These are phyloP conservation scores for Zaprionus taronus DNA, from an alignment of 1,140 invertebrate species.

Conservation along the genomic window DNA sequence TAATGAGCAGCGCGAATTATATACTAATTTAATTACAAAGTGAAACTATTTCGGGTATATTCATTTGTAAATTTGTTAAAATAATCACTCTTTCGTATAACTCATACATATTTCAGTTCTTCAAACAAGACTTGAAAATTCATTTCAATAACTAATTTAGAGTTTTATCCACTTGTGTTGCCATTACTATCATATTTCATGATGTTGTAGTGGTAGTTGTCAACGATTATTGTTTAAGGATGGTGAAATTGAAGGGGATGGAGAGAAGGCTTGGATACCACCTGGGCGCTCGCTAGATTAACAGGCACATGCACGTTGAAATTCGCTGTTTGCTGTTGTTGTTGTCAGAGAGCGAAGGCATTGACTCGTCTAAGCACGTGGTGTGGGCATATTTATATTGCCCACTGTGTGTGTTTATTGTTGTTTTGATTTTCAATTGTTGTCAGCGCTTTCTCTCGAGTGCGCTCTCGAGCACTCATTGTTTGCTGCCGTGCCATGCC, in stretches of 20 bases:
- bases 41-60: background rate
- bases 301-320: slow-evolving; percentile 46
- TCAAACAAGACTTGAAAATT: background rate
- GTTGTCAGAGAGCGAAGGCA: slow-evolving; percentile 45
- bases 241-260: background rate
- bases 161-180: slow-evolving; percentile 7
- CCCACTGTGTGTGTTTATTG: slow-evolving; percentile 44
- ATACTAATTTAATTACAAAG: background rate
- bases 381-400: slow-evolving; percentile 57
- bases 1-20: background rate
- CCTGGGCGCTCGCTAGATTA: slow-evolving; percentile 31
- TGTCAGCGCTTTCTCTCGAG: slow-evolving; percentile 26
- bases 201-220: background rate
- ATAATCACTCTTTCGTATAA: too few species aligned
- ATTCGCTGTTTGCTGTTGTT: slow-evolving; percentile 21
- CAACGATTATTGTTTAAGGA: background rate
- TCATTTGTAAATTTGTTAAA: background rate
- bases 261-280: slow-evolving; percentile 1
- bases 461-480: slow-evolving; percentile 21
- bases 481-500: slow-evolving; percentile 14
- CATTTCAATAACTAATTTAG: background rate
- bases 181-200: slow-evolving; percentile 25
- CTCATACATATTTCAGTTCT: background rate
- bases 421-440: slow-evolving; percentile 67
- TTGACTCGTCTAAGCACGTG: slow-evolving; percentile 69